phyloP scores from a whole-genome alignment of 37 sponge, comb jelly and placozoan genomes.

The Diacarnus erythraeanus region DNA sequence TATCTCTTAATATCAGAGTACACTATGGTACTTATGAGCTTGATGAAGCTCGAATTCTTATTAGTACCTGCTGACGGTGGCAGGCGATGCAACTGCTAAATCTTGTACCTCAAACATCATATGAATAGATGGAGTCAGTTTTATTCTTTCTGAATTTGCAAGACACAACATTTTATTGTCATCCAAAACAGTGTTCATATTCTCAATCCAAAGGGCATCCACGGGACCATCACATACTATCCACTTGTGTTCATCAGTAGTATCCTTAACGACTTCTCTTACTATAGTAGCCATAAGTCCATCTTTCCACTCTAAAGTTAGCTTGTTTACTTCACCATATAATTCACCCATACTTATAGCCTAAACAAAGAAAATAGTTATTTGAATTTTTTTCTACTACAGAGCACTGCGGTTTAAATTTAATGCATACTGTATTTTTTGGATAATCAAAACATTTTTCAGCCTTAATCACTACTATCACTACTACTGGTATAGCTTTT shows the following conservation, averaged over 20 bases:
- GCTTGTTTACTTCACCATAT: slow-evolving; percentile 96
- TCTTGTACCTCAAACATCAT: slow-evolving; percentile 99
- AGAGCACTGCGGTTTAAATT: too few species aligned
- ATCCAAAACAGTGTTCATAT: slow-evolving; percentile 99
- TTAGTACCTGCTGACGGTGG: slow-evolving; percentile 97
- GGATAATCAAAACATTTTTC: too few species aligned
- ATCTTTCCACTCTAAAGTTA: slow-evolving; percentile 97
- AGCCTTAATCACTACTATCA: too few species aligned
- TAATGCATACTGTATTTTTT: too few species aligned
- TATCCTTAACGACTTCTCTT: slow-evolving; percentile 94
- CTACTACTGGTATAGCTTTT: too few species aligned
- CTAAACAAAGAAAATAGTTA: slow-evolving; percentile 19
- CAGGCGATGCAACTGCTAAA: slow-evolving; percentile 96
- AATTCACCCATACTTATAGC: slow-evolving; percentile 95
- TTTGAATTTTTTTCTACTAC: too few species aligned
- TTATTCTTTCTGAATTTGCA: slow-evolving; percentile 97
- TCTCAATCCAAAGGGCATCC: slow-evolving; percentile 99
- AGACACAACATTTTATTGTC: slow-evolving; percentile 99
- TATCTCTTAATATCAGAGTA: too few species aligned
- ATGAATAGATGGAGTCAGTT: slow-evolving; percentile 92
- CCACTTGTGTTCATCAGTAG: slow-evolving; percentile 98
- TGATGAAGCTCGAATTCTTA: too few species aligned
- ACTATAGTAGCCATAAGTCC: slow-evolving; percentile 97
- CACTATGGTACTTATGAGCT: too few species aligned
- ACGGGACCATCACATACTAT: slow-evolving; percentile 99